Percentiles rank a stretch among this genome's conserved stretches.
Evolutionary conservation across 1,140 invertebrate genomes (phyloP).

Genomic region (Cotesia typhae): DNA sequence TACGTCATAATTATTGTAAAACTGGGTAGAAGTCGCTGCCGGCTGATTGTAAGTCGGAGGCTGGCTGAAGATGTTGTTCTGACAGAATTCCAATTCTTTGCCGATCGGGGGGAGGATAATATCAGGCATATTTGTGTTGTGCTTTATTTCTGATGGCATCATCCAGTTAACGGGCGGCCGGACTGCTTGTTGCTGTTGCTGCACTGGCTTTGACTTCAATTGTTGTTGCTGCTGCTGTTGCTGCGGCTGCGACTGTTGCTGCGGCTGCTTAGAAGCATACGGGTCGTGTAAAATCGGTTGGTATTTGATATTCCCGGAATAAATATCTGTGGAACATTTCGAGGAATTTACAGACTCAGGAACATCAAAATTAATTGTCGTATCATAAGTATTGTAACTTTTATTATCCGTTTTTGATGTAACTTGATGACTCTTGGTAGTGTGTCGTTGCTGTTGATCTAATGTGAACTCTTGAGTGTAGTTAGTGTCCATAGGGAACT

Average conservation of each 20-base stretch:
- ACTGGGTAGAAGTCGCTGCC: slow-evolving; percentile 58
- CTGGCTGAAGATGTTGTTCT: slow-evolving; percentile 62
- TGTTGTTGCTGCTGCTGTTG: slow-evolving; percentile 47
- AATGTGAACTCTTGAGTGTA: too few relatives aligned
- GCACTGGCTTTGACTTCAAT: slow-evolving; percentile 40
- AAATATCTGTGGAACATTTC: slow-evolving; percentile 55
- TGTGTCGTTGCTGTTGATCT: too few relatives aligned
- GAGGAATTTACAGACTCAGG: slow-evolving; percentile 40
- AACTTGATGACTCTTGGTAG: too few relatives aligned
- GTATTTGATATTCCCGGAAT: slow-evolving; percentile 57
- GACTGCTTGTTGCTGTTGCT: slow-evolving; percentile 49
- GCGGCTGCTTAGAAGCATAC: slow-evolving; percentile 54
- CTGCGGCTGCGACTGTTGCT: slow-evolving; percentile 44
- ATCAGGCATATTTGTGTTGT: slow-evolving; percentile 58
- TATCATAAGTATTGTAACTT: too few relatives aligned
- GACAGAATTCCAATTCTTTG: slow-evolving; percentile 62
- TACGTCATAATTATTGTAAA: slow-evolving; percentile 63
- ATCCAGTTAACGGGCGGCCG: slow-evolving; percentile 72
- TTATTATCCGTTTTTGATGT: too few relatives aligned
- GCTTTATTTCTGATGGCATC: slow-evolving; percentile 69
- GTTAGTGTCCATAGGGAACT: too few relatives aligned
- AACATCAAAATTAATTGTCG: too few relatives aligned
- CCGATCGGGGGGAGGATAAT: slow-evolving; percentile 62
- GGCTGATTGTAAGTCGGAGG: slow-evolving; percentile 59
- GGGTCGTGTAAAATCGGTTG: slow-evolving; percentile 47